Evolutionary conservation across 2,888 invertebrate genomes (phyloP).

Genomic region (Cecidostiba fungosa): DNA sequence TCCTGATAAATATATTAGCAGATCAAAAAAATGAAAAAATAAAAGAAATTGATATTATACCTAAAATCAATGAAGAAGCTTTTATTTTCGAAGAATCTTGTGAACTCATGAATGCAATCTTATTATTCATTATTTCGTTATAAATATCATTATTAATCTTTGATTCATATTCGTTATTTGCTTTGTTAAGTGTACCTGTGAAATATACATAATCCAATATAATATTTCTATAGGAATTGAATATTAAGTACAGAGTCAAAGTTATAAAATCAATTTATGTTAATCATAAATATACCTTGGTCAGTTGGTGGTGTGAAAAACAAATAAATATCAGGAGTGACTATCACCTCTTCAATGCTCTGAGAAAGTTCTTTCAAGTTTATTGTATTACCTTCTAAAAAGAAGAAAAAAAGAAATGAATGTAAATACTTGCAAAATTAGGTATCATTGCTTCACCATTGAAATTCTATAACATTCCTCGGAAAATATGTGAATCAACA

Average conservation of each 20-base stretch:
- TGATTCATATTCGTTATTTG: neutral
- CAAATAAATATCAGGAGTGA: slow-evolving; percentile 27
- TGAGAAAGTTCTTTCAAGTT: slow-evolving; percentile 39
- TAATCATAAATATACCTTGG: neutral
- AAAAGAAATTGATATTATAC: slow-evolving; percentile 3
- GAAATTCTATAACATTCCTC: neutral
- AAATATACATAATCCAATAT: slow-evolving; percentile 7
- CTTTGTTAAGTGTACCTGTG: slow-evolving; percentile 2
- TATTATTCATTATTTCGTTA: slow-evolving; percentile 26
- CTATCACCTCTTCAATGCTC: slow-evolving; percentile 44
- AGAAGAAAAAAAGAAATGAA: neutral
- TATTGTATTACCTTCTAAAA: slow-evolving; percentile 28
- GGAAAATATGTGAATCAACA: neutral
- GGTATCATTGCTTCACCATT: neutral
- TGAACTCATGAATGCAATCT: neutral
- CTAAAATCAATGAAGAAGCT: neutral
- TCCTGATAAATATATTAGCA: neutral
- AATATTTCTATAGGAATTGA: no score
- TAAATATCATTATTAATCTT: slow-evolving; percentile 8
- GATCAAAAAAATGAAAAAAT: neutral
- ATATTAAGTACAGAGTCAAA: neutral
- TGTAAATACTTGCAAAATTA: neutral
- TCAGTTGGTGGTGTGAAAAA: neutral
- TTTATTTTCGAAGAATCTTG: neutral
- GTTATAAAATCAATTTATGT: neutral